phyloP scores from a whole-genome alignment of 2,888 invertebrate genomes.

The Xiphydria camelus region DNA sequence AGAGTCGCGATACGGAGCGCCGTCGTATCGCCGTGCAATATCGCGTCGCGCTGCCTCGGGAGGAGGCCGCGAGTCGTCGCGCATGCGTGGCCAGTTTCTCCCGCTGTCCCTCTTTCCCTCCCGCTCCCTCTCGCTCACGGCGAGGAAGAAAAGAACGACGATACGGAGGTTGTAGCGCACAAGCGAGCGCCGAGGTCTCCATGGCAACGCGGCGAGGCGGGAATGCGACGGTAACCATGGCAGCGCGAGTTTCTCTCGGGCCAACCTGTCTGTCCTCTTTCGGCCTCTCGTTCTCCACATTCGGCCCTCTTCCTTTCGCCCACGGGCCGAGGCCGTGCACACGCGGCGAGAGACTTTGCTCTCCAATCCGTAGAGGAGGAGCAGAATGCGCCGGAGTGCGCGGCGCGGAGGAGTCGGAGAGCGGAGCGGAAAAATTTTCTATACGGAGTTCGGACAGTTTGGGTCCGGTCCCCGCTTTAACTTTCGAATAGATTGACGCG shows the following conservation, averaged over 20 bases:
- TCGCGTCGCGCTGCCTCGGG: background rate
- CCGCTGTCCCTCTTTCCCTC: background rate
- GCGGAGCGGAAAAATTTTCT: background rate
- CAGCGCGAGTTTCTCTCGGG: constrained; percentile 53
- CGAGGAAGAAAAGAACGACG: constrained; percentile 18
- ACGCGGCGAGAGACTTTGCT: constrained; percentile 14
- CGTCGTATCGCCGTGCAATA: background rate
- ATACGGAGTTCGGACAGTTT: background rate
- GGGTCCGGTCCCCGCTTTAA: too few relatives aligned
- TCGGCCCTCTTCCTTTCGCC: constrained; percentile 53
- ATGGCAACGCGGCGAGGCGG: constrained; percentile 63
- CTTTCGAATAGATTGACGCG: too few relatives aligned
- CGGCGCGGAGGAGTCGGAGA: too few relatives aligned
- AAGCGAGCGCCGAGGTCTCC: constrained; percentile 57
- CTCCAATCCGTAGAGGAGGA: constrained; percentile 27
- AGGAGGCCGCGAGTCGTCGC: background rate
- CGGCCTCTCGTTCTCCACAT: constrained; percentile 42
- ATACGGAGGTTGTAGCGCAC: constrained; percentile 18
- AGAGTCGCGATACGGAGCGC: background rate
- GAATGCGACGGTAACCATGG: constrained; percentile 58
- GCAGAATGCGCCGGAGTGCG: constrained; percentile 22
- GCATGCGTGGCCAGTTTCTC: background rate
- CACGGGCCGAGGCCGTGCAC: constrained; percentile 30
- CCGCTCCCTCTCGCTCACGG: background rate
- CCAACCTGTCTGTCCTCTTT: constrained; percentile 53